A percentile compares a stretch with the other conserved stretches of the same genome.
phyloP scores from a whole-genome alignment of 2,888 invertebrate species.

The Liopterus haemorrhoidalis region DNA sequence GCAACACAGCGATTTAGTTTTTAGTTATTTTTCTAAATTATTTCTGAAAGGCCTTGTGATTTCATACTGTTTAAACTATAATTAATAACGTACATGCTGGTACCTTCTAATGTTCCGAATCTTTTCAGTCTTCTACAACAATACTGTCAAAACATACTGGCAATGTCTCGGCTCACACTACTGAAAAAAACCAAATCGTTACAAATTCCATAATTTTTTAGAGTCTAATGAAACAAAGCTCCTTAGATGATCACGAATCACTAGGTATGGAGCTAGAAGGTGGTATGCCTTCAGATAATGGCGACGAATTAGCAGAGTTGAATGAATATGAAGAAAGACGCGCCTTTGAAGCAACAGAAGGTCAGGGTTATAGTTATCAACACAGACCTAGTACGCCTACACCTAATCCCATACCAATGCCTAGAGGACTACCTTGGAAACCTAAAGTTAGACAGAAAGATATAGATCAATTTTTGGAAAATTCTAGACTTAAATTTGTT shows the following conservation, averaged over 20 bases:
- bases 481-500: conserved; percentile 89
- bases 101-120: too few relatives aligned
- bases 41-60: too few relatives aligned
- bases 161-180: background rate
- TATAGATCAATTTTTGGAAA: conserved; percentile 86
- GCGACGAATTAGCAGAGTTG: conserved; percentile 51
- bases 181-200: too few relatives aligned
- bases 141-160: background rate
- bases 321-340: conserved; percentile 50
- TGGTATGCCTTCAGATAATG: conserved; percentile 57
- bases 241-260: conserved; percentile 73
- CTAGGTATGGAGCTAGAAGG: conserved; percentile 68
- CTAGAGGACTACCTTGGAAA: conserved; percentile 73
- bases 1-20: too few relatives aligned
- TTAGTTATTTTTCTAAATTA: too few relatives aligned
- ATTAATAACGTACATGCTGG: too few relatives aligned
- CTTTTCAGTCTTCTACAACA: too few relatives aligned
- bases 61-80: too few relatives aligned
- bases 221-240: conserved; percentile 87
- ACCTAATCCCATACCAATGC: conserved; percentile 31
- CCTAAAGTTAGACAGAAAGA: conserved; percentile 94
- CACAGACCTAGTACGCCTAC: conserved; percentile 42
- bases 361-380: conserved; percentile 36
- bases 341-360: conserved; percentile 44
- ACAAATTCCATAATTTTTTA: conserved; percentile 40